Conservation (phyloP, 2,113 vertebrate species). For the Polypterus senegalus region DNA sequence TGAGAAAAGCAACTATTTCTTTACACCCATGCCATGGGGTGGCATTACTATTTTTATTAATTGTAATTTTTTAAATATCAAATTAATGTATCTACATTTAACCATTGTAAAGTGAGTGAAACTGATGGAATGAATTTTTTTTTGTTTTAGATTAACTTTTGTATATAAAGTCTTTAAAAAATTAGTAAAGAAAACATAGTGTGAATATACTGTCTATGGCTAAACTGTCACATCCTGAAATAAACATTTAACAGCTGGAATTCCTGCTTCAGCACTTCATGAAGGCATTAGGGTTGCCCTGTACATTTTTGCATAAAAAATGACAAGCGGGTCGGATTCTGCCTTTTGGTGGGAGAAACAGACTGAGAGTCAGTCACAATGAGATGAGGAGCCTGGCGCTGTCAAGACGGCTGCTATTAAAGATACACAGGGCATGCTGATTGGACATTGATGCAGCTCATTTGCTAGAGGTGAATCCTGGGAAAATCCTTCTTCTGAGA, state of each 20-base stretch:
- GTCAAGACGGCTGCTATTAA: conserved; percentile 25
- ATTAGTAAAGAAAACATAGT: too few relatives aligned
- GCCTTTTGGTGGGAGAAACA: conserved; percentile 17
- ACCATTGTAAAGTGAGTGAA: too few relatives aligned
- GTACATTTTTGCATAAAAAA: conserved; percentile 24
- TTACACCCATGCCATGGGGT: too few relatives aligned
- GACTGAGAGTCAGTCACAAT: conserved; percentile 14
- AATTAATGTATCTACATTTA: too few relatives aligned
- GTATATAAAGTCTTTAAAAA: too few relatives aligned
- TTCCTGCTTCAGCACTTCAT: conserved; percentile 16
- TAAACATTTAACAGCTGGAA: conserved; percentile 36
- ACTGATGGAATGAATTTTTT: too few relatives aligned
- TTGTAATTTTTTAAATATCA: too few relatives aligned
- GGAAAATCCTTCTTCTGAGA: too few relatives aligned
- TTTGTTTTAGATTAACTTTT: too few relatives aligned
- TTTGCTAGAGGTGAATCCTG: conserved; percentile 18
- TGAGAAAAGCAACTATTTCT: too few relatives aligned
- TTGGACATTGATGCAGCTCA: conserved; percentile 19
- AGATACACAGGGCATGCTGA: conserved; percentile 31
- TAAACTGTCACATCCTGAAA: conserved; percentile 6
- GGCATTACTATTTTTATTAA: too few relatives aligned
- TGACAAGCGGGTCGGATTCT: conserved; percentile 28
- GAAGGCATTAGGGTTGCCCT: conserved; percentile 22
- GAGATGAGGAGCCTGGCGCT: conserved; percentile 17
- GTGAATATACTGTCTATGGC: too few relatives aligned